Percentiles rank a stretch among this genome's conserved stretches.
These are phyloP conservation scores for Manis javanica DNA, from an alignment of 2,797 vertebrate genomes.

Conservation along the genomic window DNA sequence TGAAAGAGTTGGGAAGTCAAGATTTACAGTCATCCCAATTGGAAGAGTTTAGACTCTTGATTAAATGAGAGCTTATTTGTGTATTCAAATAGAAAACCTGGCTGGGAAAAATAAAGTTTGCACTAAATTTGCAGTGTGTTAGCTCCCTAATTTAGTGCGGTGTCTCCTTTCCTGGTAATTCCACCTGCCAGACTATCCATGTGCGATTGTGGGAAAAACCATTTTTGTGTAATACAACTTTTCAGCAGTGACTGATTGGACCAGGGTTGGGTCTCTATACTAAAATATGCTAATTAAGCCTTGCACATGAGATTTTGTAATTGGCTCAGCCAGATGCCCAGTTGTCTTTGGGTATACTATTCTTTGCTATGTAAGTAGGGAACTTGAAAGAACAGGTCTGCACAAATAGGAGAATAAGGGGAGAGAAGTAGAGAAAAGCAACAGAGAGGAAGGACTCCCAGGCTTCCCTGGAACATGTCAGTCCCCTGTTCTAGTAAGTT, in stretches of 20 bases:
- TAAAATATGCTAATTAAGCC: not conserved
- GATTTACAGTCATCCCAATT: constrained; percentile 69
- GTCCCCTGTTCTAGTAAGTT: not conserved
- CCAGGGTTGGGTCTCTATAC: not conserved
- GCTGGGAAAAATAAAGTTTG: constrained; percentile 55
- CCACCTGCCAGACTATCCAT: not conserved
- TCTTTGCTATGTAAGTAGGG: not conserved
- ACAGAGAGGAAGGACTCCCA: not conserved
- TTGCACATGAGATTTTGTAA: not conserved
- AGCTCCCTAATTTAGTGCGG: not conserved
- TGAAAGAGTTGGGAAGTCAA: constrained; percentile 56
- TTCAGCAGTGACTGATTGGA: not conserved
- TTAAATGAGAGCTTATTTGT: constrained; percentile 70
- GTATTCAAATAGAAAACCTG: constrained; percentile 62
- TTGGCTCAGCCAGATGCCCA: not conserved
- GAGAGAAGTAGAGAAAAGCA: not conserved
- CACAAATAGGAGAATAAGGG: not conserved
- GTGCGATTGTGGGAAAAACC: not conserved
- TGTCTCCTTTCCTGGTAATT: constrained; percentile 10
- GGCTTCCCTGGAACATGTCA: not conserved
- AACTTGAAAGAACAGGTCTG: not conserved
- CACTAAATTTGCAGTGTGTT: constrained; percentile 32
- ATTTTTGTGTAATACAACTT: not conserved
- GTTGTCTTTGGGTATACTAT: not conserved
- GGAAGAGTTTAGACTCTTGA: constrained; percentile 57